A percentile compares a stretch with the other conserved stretches of the same genome.
Evolutionary conservation across 2,888 invertebrate species (phyloP).

Genomic region (Epirrhoe tristata): DNA sequence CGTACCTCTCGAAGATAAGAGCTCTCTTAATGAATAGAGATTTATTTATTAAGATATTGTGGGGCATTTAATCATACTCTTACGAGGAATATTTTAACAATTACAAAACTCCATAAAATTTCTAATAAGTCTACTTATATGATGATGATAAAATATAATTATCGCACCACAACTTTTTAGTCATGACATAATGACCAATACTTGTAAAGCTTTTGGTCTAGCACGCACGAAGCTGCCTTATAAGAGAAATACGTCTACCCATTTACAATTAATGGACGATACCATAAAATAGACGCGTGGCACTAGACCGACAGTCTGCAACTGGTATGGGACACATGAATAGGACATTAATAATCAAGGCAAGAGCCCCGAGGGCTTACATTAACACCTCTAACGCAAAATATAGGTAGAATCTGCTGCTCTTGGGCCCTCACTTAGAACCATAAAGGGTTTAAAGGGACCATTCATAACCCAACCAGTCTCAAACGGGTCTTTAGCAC

Average conservation of each 20-base stretch:
- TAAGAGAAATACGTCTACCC: slow-evolving; percentile 3
- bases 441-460: slow-evolving; percentile 50
- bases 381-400: slow-evolving; percentile 57
- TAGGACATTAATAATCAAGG: slow-evolving; percentile 55
- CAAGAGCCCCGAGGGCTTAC: slow-evolving; percentile 45
- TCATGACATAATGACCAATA: not conserved
- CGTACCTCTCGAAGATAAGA: too few species aligned
- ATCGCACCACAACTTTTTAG: not conserved
- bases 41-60: too few species aligned
- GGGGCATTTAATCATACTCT: too few species aligned
- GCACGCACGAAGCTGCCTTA: not conserved
- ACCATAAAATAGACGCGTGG: slow-evolving; percentile 26
- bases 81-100: too few species aligned
- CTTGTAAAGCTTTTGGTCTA: not conserved
- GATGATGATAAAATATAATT: too few species aligned
- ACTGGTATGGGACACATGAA: slow-evolving; percentile 55
- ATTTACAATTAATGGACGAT: slow-evolving; percentile 21
- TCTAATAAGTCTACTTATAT: too few species aligned
- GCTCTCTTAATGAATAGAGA: too few species aligned
- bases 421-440: slow-evolving; percentile 46
- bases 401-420: slow-evolving; percentile 37
- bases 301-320: slow-evolving; percentile 31
- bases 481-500: slow-evolving; percentile 32
- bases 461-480: slow-evolving; percentile 41
- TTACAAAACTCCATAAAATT: too few species aligned